Base-by-base conservation (phyloP, 2,797 vertebrate genomes). In the Fistularia commersonii region DNA sequence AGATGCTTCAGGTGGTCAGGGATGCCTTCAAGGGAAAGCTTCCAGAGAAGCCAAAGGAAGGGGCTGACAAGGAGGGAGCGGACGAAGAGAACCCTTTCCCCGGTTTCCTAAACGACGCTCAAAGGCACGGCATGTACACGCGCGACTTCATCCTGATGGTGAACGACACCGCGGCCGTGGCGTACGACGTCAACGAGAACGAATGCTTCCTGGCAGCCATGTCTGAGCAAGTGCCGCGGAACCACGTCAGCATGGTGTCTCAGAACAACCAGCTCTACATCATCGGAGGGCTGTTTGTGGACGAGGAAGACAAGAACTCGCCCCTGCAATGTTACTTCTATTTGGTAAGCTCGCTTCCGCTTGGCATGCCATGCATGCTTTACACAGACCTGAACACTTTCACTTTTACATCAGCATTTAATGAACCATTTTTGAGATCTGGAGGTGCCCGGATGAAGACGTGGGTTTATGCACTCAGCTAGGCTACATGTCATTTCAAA, bases 281-380 rank as follows among this genome's bases (percentile, higher is more conserved):
- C 54, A 85, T 98, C 0, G 97, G 97, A 41, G 97, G 97, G 36
- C 83, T 99, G 5, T 99, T 99, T 55, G 92, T 98, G 65, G 96
- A 99, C 31, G 97, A 99, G 61, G 97, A 98, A 14, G 93, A 94
- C 83, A 98, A 98, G 72, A 94, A 96, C 10, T 70, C 88, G 0
- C 95, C 97, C 39, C 90, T 98, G 53, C 96, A 99, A 48, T 98
- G 96, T 1, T 99, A 99, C 61, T 93, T 97, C 71, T 98, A 94
- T 70, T 86, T 93, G 93, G 97, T 99, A 90, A 74, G 63, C 1
- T 36, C 15, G 1, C 1, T 9, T 46, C 1, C 43, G 15, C 33
- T 13, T 14, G 8, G 4, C 41, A n/a, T 14, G n/a, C 12, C 12
- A 42, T 41, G 8, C 6, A 11, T 11, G 1, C 13, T 41, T 12